phyloP scores from a whole-genome alignment of 53 echinoderm and acorn worm species.

The Temnopleurus reevesii region DNA sequence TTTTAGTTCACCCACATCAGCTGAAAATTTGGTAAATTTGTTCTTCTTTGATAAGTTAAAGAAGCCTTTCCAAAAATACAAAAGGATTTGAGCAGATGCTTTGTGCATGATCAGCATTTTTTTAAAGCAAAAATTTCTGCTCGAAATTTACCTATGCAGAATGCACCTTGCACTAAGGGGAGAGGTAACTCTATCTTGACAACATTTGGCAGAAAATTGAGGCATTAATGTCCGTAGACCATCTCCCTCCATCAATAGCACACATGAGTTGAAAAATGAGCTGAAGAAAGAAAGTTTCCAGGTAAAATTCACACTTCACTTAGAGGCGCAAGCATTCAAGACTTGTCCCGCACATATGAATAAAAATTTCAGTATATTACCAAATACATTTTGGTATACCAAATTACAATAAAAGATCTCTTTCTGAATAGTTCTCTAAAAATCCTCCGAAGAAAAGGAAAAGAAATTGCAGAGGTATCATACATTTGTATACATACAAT shows the following conservation, averaged over 20 bases:
- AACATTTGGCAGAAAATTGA: constrained; percentile 27
- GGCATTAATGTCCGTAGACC: not conserved
- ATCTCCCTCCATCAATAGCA: constrained; percentile 1
- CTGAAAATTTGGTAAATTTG: constrained; percentile 15
- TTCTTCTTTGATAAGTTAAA: not conserved
- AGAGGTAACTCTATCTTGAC: not conserved
- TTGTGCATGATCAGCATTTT: not conserved
- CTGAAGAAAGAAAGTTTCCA: not conserved
- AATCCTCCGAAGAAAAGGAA: not conserved
- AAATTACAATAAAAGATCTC: not conserved
- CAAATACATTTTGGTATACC: constrained; percentile 51
- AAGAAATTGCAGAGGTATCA: constrained; percentile 32
- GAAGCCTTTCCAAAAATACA: not conserved
- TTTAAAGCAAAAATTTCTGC: not conserved
- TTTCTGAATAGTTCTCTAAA: constrained; percentile 17
- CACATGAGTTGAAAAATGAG: constrained; percentile 37
- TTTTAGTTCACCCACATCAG: not conserved
- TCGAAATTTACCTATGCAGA: not conserved
- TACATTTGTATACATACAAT: constrained; percentile 47
- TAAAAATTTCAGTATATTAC: constrained; percentile 46
- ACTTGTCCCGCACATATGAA: not conserved
- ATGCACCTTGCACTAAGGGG: not conserved
- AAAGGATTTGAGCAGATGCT: not conserved
- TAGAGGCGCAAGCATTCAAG: constrained; percentile 13
- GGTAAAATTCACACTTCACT: not conserved